Conservation (phyloP, 2,113 vertebrate species). For the Lanius ludovicianus region DNA sequence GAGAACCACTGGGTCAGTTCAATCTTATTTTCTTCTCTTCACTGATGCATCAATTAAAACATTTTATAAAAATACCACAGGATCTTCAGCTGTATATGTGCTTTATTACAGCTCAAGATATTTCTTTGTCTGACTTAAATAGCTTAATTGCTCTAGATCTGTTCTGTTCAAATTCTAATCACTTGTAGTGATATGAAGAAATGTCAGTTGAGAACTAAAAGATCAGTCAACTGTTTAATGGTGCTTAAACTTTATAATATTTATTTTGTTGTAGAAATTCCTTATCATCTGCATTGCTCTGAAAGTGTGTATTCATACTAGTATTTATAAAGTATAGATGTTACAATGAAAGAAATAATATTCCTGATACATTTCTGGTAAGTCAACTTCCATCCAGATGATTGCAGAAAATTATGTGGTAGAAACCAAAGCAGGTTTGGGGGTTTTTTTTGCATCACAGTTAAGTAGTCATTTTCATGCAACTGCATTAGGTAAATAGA, state of each 20-base stretch:
- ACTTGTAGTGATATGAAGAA: neutral
- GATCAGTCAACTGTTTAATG: neutral
- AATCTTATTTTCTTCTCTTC: neutral
- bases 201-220: neutral
- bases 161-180: neutral
- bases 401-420: fast-evolving
- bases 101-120: neutral
- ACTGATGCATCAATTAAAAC: neutral
- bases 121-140: neutral
- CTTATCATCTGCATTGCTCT: neutral
- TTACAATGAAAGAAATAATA: neutral
- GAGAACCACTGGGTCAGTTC: neutral
- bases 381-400: fast-evolving
- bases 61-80: neutral
- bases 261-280: neutral
- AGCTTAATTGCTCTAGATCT: neutral
- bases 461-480: neutral
- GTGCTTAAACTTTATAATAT: neutral
- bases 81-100: neutral
- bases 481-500: neutral
- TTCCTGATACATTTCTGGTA: neutral
- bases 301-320: neutral
- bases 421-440: neutral
- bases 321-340: neutral
- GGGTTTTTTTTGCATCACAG: neutral